phyloP scores from a whole-genome alignment of 2,113 vertebrate genomes.

The Elachura formosa region DNA sequence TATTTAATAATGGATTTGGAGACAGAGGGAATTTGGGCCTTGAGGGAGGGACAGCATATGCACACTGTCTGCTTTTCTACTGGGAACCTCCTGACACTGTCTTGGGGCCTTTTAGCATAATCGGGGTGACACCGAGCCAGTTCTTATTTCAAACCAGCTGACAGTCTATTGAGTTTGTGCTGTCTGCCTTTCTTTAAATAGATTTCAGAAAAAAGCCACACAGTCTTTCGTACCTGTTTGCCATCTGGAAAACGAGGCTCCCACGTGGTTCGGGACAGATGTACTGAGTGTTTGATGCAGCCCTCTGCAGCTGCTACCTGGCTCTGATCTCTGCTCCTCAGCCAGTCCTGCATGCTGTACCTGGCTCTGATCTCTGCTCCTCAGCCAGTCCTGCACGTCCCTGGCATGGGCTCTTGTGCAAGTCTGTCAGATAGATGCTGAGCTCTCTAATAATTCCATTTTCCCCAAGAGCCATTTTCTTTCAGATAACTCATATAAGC shows the following conservation, averaged over 20 bases:
- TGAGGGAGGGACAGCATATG: background rate
- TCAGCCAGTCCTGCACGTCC: background rate
- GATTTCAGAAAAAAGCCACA: background rate
- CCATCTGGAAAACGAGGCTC: background rate
- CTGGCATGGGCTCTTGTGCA: background rate
- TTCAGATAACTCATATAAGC: background rate
- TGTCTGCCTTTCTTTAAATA: background rate
- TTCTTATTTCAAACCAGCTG: background rate
- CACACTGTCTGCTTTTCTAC: background rate
- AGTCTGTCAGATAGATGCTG: background rate
- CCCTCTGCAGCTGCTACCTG: conserved; percentile 25
- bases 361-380: background rate
- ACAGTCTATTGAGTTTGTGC: background rate
- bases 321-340: background rate
- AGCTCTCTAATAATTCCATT: background rate
- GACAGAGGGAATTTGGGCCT: background rate
- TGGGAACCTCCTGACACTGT: background rate
- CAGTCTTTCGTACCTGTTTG: background rate
- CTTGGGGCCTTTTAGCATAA: background rate
- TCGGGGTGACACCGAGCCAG: background rate
- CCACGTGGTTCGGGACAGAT: background rate
- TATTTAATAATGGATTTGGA: background rate
- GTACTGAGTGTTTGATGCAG: background rate
- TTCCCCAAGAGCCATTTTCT: background rate
- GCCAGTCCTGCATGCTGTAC: background rate